Evolutionary conservation across 2,113 vertebrate species (phyloP).

Genomic region (cattle (Bos taurus)): ARS-UCD2.0 NC_037338.1:83478501-83479000

Average conservation of each 20-base stretch:
- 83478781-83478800: background rate
- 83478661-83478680: constrained; percentile 45
- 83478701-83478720: background rate
- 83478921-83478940: rapidly evolving
- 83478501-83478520: constrained; percentile 47
- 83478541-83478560: too few species aligned
- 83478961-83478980: background rate
- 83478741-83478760: background rate
- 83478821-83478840: background rate
- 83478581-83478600: too few species aligned
- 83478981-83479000: rapidly evolving
- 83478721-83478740: background rate
- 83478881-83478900: background rate
- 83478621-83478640: too few species aligned
- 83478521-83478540: background rate
- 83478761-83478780: background rate
- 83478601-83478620: too few species aligned
- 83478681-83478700: constrained; percentile 8
- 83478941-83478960: background rate
- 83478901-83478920: rapidly evolving
- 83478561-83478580: too few species aligned
- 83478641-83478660: background rate
- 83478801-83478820: background rate
- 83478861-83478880: background rate
- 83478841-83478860: rapidly evolving